A percentile compares a stretch with the other conserved stretches of the same genome.
Evolutionary conservation across 2,888 invertebrate genomes (phyloP).

Genomic region (Euzetes globulus): DNA sequence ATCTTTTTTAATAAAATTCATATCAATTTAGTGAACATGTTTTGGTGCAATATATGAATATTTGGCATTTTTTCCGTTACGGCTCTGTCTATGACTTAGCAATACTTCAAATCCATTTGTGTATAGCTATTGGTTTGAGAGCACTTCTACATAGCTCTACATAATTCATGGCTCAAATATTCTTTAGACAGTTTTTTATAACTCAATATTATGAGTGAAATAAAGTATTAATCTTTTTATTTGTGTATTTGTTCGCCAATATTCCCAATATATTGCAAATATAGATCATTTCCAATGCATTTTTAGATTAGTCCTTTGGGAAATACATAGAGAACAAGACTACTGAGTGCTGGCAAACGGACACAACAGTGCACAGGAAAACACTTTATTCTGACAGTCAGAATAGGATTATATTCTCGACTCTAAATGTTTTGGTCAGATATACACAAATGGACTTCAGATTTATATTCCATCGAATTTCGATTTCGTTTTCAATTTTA

Average conservation of each 20-base stretch:
- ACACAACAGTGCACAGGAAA: not conserved
- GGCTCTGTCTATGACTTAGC: no score
- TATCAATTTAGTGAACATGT: not conserved
- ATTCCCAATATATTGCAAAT: not conserved
- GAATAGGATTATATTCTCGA: not conserved
- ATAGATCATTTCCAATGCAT: conserved; percentile 16
- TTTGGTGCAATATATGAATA: not conserved
- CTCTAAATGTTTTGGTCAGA: conserved; percentile 9
- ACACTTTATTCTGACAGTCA: conserved; percentile 7
- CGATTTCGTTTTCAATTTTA: not conserved
- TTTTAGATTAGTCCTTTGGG: conserved; percentile 21
- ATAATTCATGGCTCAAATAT: conserved; percentile 12
- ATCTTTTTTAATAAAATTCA: conserved; percentile 1
- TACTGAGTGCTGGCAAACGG: not conserved
- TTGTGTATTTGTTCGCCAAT: not conserved
- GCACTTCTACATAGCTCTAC: conserved; percentile 2
- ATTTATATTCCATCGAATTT: not conserved
- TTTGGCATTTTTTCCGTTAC: conserved; percentile 11
- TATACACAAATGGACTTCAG: conserved; percentile 12
- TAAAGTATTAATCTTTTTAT: conserved; percentile 17
- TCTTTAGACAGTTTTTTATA: conserved; percentile 8
- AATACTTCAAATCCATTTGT: no score
- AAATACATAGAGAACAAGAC: not conserved
- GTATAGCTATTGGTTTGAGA: conserved; percentile 8
- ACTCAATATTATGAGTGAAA: conserved; percentile 13